Conservation (phyloP, 30 jellyfish, hydroid and myxozoan species). For the Hydra vulgaris region DNA sequence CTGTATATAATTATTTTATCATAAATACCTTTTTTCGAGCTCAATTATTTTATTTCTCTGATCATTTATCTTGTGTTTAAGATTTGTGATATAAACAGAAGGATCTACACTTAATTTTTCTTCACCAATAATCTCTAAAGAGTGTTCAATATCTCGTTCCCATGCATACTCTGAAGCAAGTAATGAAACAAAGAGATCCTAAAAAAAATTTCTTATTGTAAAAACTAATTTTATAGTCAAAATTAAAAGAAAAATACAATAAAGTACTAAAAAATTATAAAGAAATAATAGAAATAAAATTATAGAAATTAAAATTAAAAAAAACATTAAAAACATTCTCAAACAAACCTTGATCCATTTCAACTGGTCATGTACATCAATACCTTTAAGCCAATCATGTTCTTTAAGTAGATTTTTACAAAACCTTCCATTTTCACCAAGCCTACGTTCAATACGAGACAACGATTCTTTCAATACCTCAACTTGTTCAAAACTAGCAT, state of each 20-base stretch:
- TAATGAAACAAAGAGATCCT: slow-evolving; percentile 18
- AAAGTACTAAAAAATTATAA: background rate
- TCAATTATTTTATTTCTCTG: slow-evolving; percentile 8
- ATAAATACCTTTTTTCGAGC: slow-evolving; percentile 20
- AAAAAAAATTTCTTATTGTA: background rate
- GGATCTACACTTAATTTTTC: slow-evolving; percentile 24
- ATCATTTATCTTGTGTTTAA: slow-evolving; percentile 16
- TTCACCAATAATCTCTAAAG: slow-evolving; percentile 28
- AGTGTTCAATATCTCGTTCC: slow-evolving; percentile 82
- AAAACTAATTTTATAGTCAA: too few species aligned
- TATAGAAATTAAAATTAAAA: background rate
- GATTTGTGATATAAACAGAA: slow-evolving; percentile 15
- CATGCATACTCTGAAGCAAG: slow-evolving; percentile 65
- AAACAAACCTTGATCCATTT: slow-evolving; percentile 63
- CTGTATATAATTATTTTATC: too few species aligned
- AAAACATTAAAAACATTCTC: background rate
- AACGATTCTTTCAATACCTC: background rate
- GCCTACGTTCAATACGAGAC: slow-evolving; percentile 49
- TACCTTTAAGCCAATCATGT: slow-evolving; percentile 15
- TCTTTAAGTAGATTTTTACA: slow-evolving; percentile 52
- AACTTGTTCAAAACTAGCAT: background rate
- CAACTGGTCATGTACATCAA: slow-evolving; percentile 38
- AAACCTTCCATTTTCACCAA: slow-evolving; percentile 53
- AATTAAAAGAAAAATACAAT: background rate
- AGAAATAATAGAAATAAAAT: background rate